phyloP scores from a whole-genome alignment of 2,113 vertebrate genomes.

The Clarias batrachus region DNA sequence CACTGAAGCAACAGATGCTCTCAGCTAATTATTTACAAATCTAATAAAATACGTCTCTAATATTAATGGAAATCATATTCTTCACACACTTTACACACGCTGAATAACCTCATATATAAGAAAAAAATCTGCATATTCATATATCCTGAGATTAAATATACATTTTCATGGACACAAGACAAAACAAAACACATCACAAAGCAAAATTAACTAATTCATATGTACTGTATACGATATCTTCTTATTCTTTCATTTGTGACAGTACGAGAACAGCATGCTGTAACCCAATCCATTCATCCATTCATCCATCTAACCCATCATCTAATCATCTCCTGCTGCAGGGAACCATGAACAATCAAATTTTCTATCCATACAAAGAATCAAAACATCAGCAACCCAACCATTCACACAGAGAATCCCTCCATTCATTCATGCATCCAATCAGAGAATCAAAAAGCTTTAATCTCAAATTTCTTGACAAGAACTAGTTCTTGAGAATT shows the following conservation, averaged over 20 bases:
- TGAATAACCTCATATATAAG: not conserved
- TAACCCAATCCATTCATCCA: not conserved
- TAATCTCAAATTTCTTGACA: too few species aligned
- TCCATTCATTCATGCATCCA: not conserved
- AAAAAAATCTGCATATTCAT: not conserved
- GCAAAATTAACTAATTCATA: not conserved
- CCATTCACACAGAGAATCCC: not conserved
- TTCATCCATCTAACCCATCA: not conserved
- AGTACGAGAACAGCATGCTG: not conserved
- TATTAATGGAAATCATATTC: not conserved
- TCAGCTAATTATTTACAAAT: not conserved
- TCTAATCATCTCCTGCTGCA: not conserved
- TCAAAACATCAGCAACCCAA: not conserved
- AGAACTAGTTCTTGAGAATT: too few species aligned
- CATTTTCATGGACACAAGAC: not conserved
- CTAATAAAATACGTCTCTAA: not conserved
- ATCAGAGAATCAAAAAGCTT: not conserved
- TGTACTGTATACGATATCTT: not conserved
- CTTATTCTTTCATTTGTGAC: not conserved
- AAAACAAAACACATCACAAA: not conserved
- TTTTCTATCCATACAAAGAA: not conserved
- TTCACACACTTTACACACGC: not conserved
- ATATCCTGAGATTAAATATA: not conserved
- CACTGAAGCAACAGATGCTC: slow-evolving; percentile 5
- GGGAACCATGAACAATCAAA: not conserved